Evolutionary conservation across 2,113 vertebrate species (phyloP).

Genomic region (Aptenodytes forsteri): DNA sequence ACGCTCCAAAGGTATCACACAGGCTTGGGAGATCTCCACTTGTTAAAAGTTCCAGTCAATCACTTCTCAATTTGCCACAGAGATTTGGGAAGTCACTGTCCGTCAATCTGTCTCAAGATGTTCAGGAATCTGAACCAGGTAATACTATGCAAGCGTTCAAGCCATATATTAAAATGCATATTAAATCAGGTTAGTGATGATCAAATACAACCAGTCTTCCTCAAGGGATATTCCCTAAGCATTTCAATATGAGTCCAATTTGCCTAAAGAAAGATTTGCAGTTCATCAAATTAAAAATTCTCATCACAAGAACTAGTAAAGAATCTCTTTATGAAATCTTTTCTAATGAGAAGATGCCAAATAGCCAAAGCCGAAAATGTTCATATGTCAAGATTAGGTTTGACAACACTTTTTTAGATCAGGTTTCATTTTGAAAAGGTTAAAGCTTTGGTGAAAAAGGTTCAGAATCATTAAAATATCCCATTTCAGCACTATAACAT

Average conservation of each 20-base stretch:
- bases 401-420: background rate
- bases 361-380: background rate
- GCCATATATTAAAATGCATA: background rate
- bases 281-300: background rate
- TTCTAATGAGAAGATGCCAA: background rate
- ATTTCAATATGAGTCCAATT: background rate
- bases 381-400: background rate
- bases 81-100: slow-evolving; percentile 50
- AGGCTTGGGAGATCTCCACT: slow-evolving; percentile 65
- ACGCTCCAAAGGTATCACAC: slow-evolving; percentile 30
- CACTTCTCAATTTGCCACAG: slow-evolving; percentile 59
- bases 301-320: background rate
- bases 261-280: background rate
- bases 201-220: background rate
- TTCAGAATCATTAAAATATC: background rate
- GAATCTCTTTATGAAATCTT: background rate
- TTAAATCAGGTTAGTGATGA: background rate
- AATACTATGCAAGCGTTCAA: slow-evolving; percentile 9
- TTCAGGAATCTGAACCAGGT: slow-evolving; percentile 40
- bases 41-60: slow-evolving; percentile 14
- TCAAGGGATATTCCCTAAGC: background rate
- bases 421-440: background rate
- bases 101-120: background rate
- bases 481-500: background rate
- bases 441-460: background rate